Conservation (phyloP, 2,797 vertebrate genomes). For the Schizopygopsis malacanthus region DNA sequence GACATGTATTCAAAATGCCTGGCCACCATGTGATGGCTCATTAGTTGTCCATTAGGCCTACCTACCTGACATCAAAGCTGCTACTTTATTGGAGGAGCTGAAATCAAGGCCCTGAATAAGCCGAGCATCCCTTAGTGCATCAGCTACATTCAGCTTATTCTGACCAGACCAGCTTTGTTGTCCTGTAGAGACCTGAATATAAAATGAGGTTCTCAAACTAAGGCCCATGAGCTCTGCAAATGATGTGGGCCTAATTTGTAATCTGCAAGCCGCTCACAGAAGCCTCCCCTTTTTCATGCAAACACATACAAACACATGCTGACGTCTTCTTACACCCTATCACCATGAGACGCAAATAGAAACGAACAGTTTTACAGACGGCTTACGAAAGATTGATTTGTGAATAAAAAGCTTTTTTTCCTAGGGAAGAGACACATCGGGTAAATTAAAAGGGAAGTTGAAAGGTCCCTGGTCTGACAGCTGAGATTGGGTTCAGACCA, state of each 20-base stretch:
- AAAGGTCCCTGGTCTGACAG: constrained; percentile 61
- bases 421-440: constrained; percentile 37
- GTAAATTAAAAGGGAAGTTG: constrained; percentile 54
- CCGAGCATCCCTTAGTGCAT: constrained; percentile 54
- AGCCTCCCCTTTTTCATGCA: constrained; percentile 44
- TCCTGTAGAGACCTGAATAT: constrained; percentile 64
- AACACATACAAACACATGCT: constrained; percentile 49
- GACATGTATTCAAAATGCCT: constrained; percentile 45
- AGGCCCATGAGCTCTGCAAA: constrained; percentile 44
- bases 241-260: constrained; percentile 54
- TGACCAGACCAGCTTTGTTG: constrained; percentile 64
- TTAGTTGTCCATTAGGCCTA: constrained; percentile 72
- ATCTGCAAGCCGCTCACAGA: constrained; percentile 39
- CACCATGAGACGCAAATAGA: constrained; percentile 26
- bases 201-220: constrained; percentile 60
- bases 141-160: constrained; percentile 64
- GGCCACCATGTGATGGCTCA: constrained; percentile 63
- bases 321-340: constrained; percentile 5
- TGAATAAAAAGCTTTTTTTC: constrained; percentile 17
- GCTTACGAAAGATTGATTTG: constrained; percentile 28
- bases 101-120: constrained; percentile 63
- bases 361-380: constrained; percentile 27
- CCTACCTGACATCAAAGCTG: constrained; percentile 69
- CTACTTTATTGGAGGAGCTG: constrained; percentile 58
- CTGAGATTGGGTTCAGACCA: constrained; percentile 65